phyloP scores from a whole-genome alignment of 2,797 vertebrate species.

The Pelodytes ibericus region DNA sequence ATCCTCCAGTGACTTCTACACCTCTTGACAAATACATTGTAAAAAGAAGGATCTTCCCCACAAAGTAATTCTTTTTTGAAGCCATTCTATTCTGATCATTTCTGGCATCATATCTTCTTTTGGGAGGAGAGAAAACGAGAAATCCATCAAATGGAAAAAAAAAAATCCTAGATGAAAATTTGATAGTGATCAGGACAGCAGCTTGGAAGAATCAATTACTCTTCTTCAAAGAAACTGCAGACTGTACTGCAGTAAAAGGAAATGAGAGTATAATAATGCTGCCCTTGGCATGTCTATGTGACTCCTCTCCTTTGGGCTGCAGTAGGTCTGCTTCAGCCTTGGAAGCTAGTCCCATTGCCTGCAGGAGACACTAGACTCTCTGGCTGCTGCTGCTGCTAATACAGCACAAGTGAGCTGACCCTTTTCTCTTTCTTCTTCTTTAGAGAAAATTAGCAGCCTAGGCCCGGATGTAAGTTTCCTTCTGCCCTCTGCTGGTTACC shows the following conservation, averaged over 20 bases:
- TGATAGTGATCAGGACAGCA: conserved; percentile 34
- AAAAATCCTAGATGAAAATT: not conserved
- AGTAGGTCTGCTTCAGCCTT: conserved; percentile 24
- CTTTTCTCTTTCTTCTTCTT: conserved; percentile 44
- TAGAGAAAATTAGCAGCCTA: conserved; percentile 29
- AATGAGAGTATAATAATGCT: conserved; percentile 17
- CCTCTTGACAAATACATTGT: conserved; percentile 17
- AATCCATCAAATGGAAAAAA: conserved; percentile 13
- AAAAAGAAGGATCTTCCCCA: conserved; percentile 12
- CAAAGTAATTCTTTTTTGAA: conserved; percentile 27
- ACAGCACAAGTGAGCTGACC: conserved; percentile 51
- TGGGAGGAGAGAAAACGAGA: not conserved
- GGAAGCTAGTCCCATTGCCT: conserved; percentile 42
- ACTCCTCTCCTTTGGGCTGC: conserved; percentile 19
- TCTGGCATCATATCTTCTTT: not conserved
- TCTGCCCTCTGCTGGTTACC: conserved; percentile 38
- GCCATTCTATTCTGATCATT: conserved; percentile 14
- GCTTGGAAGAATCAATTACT: conserved; percentile 38
- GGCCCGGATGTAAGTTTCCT: conserved; percentile 24
- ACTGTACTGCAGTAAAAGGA: conserved; percentile 15
- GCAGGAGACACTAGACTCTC: conserved; percentile 39
- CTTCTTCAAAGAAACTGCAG: conserved; percentile 47
- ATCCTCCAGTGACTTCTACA: conserved; percentile 34
- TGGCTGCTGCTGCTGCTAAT: conserved; percentile 45
- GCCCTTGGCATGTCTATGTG: conserved; percentile 14